Percentiles rank a stretch among this genome's conserved stretches.
Evolutionary conservation across 2,113 vertebrate genomes (phyloP).

Genomic region (Lanius collurio): DNA sequence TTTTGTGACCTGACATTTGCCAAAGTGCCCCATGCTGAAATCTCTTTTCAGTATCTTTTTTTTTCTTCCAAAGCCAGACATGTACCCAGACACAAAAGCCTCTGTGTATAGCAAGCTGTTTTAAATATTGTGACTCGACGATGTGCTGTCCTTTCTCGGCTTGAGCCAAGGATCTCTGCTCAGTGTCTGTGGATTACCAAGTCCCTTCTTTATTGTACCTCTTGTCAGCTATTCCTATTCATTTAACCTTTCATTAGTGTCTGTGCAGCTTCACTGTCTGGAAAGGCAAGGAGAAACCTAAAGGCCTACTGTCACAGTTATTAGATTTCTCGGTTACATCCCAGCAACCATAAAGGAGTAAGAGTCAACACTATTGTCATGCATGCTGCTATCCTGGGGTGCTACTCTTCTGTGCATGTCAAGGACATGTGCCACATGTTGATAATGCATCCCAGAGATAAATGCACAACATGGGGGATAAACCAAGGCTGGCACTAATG

Average conservation of each 20-base stretch:
- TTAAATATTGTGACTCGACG: slow-evolving; percentile 88
- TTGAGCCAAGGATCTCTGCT: slow-evolving; percentile 83
- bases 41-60: slow-evolving; percentile 87
- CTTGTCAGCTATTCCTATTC: slow-evolving; percentile 97
- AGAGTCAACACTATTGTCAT: slow-evolving; percentile 80
- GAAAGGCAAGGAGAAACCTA: slow-evolving; percentile 88
- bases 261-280: slow-evolving; percentile 88
- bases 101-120: slow-evolving; percentile 88
- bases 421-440: slow-evolving; percentile 97
- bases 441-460: slow-evolving; percentile 80
- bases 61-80: slow-evolving; percentile 79
- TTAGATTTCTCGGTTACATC: slow-evolving; percentile 97
- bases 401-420: slow-evolving; percentile 86
- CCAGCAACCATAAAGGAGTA: slow-evolving; percentile 90
- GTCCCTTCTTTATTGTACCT: slow-evolving; percentile 90
- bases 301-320: slow-evolving; percentile 99
- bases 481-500: slow-evolving; percentile 75
- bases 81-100: slow-evolving; percentile 81
- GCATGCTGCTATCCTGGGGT: slow-evolving; percentile 79
- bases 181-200: slow-evolving; percentile 84
- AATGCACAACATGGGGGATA: slow-evolving; percentile 77
- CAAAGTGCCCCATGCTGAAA: slow-evolving; percentile 88
- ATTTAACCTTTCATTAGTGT: slow-evolving; percentile 99
- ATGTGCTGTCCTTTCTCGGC: slow-evolving; percentile 88
- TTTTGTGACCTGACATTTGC: slow-evolving; percentile 90